Percentiles rank a stretch among this genome's conserved stretches.
These are phyloP conservation scores for Agelastica alni DNA, from an alignment of 2,888 invertebrate species.

Conservation along the genomic window DNA sequence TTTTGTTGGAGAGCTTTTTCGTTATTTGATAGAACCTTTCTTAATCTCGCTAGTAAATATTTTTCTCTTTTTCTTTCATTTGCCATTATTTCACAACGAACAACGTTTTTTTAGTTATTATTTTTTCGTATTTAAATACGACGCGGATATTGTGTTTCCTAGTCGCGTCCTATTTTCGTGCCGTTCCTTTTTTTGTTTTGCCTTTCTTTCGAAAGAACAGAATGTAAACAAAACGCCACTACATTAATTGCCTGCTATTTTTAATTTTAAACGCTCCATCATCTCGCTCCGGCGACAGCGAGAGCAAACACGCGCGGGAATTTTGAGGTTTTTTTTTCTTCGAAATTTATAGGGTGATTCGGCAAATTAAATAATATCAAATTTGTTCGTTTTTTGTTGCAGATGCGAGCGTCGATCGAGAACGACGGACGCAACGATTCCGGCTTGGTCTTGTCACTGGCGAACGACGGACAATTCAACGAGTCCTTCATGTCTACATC, in stretches of 20 bases:
- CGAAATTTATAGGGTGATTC: too few species aligned
- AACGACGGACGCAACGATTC: slow-evolving; percentile 60
- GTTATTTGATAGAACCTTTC: too few species aligned
- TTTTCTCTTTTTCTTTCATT: too few species aligned
- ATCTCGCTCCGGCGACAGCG: slow-evolving; percentile 36
- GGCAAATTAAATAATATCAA: too few species aligned
- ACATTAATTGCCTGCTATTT: slow-evolving; percentile 44
- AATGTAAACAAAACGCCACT: slow-evolving; percentile 40
- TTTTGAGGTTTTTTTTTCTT: too few species aligned
- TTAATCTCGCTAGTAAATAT: slow-evolving; percentile 2
- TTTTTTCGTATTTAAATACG: slow-evolving; percentile 8
- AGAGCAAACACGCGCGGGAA: too few species aligned
- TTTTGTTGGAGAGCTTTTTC: too few species aligned
- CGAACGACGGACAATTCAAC: slow-evolving; percentile 54
- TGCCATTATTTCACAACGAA: background rate
- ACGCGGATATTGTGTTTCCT: slow-evolving; percentile 19
- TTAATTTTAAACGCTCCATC: slow-evolving; percentile 35
- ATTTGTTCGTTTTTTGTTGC: slow-evolving; percentile 45
- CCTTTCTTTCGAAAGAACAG: slow-evolving; percentile 36
- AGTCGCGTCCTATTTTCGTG: slow-evolving; percentile 34
- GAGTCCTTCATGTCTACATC: background rate
- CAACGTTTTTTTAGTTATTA: slow-evolving; percentile 3
- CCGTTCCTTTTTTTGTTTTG: slow-evolving; percentile 33
- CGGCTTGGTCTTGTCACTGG: slow-evolving; percentile 65
- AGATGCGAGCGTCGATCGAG: slow-evolving; percentile 63